Base-by-base conservation (phyloP, 1,140 invertebrate genomes). In the Charaxes varanes region DNA sequence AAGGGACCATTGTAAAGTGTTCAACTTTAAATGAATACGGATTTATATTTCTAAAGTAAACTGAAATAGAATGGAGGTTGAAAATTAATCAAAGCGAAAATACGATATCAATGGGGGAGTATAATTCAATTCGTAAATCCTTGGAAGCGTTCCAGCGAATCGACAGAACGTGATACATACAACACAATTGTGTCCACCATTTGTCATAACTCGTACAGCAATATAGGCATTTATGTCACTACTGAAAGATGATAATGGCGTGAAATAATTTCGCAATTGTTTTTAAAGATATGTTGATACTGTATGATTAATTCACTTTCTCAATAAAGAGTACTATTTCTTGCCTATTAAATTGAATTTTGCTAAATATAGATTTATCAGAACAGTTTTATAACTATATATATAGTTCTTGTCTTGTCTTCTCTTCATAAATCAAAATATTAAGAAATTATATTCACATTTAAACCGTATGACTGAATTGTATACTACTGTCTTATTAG, bases 111-210 rank as follows among this genome's bases (percentile, higher is more conserved):
- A 57, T 57, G 38, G 41, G 15, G 26, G 34, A 31, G 38, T 51
- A 61, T 57, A 57, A 61, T 51, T 61, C 53, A 57, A 57, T 61
- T 46, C 48, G 36, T 30, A 60, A 49, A 47, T 50, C 48, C 52
- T 60, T 47, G 56, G 56, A 55, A 41, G 18, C 19, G 19, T 42
- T 55, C 56, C 56, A 60, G 52, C 27, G 45, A 26, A 50, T 42
- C 41, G 41, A 41, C 45, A 44, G 27, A 48, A 44, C 36, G 40
- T 35, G 43, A 47, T 41, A 41, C 41, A 44, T 33, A 47, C 34
- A 36, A 47, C 44, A 49, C 33, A 41, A 48, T 54, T 50, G 35
- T 50, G 38, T 41, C 23, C 18, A 31, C 24, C 13, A 44, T 48
- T 51, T 58, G 36, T 53, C 49, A 61, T 44, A 53, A 50, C 37